phyloP scores from a whole-genome alignment of 2,797 vertebrate species.

The Myotis daubentonii region DNA sequence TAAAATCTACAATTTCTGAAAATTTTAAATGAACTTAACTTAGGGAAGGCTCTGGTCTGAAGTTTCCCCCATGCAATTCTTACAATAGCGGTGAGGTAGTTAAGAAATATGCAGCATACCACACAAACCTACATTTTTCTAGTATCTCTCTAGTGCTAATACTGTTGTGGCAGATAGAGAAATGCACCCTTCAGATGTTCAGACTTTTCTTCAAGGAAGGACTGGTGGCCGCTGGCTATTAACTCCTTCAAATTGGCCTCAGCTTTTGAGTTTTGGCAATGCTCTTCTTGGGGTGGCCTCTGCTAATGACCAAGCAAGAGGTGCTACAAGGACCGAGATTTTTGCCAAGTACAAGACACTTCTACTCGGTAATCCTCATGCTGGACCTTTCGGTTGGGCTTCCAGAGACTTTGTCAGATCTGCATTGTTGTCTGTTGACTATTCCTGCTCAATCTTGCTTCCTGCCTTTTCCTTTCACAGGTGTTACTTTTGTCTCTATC shows the following conservation, averaged over 20 bases:
- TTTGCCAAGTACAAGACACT: not conserved
- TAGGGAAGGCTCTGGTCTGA: slow-evolving; percentile 13
- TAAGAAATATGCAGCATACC: not conserved
- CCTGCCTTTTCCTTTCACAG: not conserved
- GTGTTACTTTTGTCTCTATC: not conserved
- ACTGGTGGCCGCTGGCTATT: not conserved
- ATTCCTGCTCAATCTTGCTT: not conserved
- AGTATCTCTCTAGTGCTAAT: not conserved
- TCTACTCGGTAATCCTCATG: not conserved
- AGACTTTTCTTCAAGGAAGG: not conserved
- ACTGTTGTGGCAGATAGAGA: not conserved
- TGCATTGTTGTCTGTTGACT: not conserved
- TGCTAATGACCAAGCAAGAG: not conserved
- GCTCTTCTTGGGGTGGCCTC: not conserved
- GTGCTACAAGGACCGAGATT: not conserved
- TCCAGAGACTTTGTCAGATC: not conserved
- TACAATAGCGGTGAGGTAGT: not conserved
- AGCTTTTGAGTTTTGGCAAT: not conserved
- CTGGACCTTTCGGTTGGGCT: not conserved
- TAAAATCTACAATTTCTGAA: slow-evolving; percentile 45
- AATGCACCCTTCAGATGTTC: not conserved
- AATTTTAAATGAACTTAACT: not conserved
- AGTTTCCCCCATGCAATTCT: not conserved
- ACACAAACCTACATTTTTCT: not conserved
- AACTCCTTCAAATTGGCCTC: not conserved